Evolutionary conservation across 2,888 invertebrate genomes (phyloP), one percentile per base, ranked within the genome.

Genomic region (Rhingia campestris): DNA sequence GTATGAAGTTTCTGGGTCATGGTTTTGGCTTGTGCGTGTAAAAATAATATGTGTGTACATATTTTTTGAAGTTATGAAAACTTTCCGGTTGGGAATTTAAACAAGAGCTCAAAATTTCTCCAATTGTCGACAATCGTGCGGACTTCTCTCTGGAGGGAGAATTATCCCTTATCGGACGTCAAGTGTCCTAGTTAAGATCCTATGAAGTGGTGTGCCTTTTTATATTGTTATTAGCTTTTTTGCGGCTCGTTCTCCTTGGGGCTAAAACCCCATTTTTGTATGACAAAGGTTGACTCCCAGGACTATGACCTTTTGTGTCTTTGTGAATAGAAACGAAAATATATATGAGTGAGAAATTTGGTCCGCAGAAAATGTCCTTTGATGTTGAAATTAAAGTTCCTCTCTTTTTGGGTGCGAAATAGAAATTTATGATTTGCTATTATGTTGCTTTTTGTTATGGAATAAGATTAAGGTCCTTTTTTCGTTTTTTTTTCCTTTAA

Each of bases 331-430:
- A 37, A 56, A 4, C 22, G n/a, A 14, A 47, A 10, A 32, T 32
- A 54, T 49, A 47, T 9, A 6, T 10, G 63, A 49, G 63, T 59
- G 47, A 64, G 70, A 45, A 75, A 70, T 70, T 81, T 81, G 76
- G 59, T 72, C 64, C 66, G 45, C 45, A 64, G 54, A 72, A 54
- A 63, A 47, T 70, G 66, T 66, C 81, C 66, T 81, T 76, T 81
- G 81, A 81, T 72, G 76, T 72, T 76, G 49, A 41, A 61, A 66
- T 72, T 72, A 76, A 66, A 81, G 64, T 64, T 75, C 49, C 10
- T 30, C 49, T 33, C 10, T 39, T 59, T 22, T 22, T 22, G 22
- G 22, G 22, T 22, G 22, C 22, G 22, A 22, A 22, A 22, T 22
- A 22, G 22, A 22, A 22, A 22, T 22, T 22, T 22, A 22, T 22